Base-by-base conservation (phyloP, 2,888 invertebrate species). In the Cyclophora albipunctata region DNA sequence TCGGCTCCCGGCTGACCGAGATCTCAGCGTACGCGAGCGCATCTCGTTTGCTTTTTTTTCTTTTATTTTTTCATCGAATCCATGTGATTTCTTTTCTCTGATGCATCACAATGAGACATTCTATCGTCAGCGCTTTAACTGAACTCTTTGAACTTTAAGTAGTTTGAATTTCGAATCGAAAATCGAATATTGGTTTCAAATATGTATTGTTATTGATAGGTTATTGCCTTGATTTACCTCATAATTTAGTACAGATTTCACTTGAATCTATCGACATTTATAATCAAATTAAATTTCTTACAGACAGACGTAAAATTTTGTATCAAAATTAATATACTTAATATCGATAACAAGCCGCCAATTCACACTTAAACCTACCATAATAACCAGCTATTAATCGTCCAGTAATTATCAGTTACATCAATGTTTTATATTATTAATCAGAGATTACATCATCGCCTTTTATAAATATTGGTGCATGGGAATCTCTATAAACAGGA, bases 1-100 rank as follows among this genome's bases (percentile, higher is more conserved):
- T 84, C 76, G 75, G 84, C 82, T 84, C 78, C 84, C 73, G 84
- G 81, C 84, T 86, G 87, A 86, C 86, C 87, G 87, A 87, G 87
- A 88, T 88, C 85, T 84, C 75, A 64, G 83, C 77, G 83, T 84
- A 85, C 84, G 81, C 81, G 80, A 76, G 67, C 81, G 81, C 80
- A 81, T 82, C 81, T 78, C 72, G 78, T 75, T 78, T 76, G 60
- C 59, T 71, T 78, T 78, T 77, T 75, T 71, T 67, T 70, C 70
- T 71, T 61, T 66, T 71, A 73, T 70, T 75, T 78, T 75, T 77
- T 76, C 71, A 71, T 42, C 73, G 67, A 76, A 72, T 80, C 78
- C 79, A 77, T 77, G 81, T 83, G 87, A 85, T 86, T 85, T 73
- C 82, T 84, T 84, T 81, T 78, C 77, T 75, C 76, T 63, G 82